Conservation (phyloP, 2,113 vertebrate genomes). For the Anhinga anhinga region DNA sequence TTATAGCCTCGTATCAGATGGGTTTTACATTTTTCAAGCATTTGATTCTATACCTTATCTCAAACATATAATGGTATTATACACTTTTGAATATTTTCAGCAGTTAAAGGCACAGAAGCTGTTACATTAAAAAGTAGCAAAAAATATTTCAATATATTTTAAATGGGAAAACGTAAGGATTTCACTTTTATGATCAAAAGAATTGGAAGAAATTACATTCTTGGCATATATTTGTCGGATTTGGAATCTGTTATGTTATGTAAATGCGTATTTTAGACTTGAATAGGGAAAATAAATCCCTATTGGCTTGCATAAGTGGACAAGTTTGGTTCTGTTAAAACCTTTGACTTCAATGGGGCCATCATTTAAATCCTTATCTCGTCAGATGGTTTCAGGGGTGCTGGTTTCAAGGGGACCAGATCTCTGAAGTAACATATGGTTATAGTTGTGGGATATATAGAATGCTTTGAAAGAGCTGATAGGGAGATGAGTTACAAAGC, state of each 20-base stretch:
- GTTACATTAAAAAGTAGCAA: not conserved
- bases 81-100: not conserved
- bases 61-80: not conserved
- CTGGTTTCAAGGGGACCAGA: not conserved
- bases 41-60: not conserved
- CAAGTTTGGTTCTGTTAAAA: not conserved
- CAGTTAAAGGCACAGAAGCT: not conserved
- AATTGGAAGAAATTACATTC: rapidly evolving
- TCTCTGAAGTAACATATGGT: rapidly evolving
- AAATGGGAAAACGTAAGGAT: not conserved
- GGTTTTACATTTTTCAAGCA: not conserved
- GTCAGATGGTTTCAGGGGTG: not conserved
- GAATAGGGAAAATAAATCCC: not conserved
- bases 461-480: not conserved
- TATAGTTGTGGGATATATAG: not conserved
- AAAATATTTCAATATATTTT: not conserved
- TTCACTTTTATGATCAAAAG: not conserved
- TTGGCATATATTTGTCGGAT: not conserved
- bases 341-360: not conserved
- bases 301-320: not conserved
- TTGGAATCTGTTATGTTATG: not conserved
- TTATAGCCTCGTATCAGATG: not conserved
- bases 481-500: not conserved
- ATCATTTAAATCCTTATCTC: not conserved
- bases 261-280: not conserved